A percentile compares a stretch with the other conserved stretches of the same genome.
These are phyloP conservation scores for Stictocephala bisonia DNA, from an alignment of 2,888 invertebrate species.

Conservation along the genomic window DNA sequence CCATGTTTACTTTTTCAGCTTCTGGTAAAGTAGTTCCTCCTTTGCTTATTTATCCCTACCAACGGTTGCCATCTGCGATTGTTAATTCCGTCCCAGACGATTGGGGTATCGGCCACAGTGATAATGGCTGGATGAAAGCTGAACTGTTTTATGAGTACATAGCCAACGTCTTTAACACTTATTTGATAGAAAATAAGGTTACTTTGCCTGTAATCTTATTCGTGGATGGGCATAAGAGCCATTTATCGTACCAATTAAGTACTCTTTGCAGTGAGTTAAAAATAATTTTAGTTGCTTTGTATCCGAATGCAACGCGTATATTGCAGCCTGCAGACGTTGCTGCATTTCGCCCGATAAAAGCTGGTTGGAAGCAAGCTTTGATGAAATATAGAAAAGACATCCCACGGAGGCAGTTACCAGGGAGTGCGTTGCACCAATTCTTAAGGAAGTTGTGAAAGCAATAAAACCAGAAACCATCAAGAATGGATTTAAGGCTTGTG, in stretches of 20 bases:
- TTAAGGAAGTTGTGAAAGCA: too few species aligned
- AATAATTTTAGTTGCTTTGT: slow-evolving; percentile 19
- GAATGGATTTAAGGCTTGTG: slow-evolving; percentile 21
- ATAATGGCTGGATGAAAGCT: slow-evolving; percentile 27
- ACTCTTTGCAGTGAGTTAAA: background rate
- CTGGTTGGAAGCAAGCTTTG: background rate
- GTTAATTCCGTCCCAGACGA: too few species aligned
- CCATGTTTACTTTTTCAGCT: slow-evolving; percentile 64
- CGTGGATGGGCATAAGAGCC: slow-evolving; percentile 42
- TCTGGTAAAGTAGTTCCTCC: slow-evolving; percentile 61
- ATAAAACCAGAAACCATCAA: background rate
- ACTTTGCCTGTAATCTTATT: slow-evolving; percentile 28
- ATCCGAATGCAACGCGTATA: background rate
- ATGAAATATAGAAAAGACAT: background rate
- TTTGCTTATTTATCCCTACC: slow-evolving; percentile 63
- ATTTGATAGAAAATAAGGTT: slow-evolving; percentile 7
- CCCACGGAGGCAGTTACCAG: background rate
- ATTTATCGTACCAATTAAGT: slow-evolving; percentile 15
- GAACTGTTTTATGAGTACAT: slow-evolving; percentile 42
- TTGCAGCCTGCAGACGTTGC: slow-evolving; percentile 1
- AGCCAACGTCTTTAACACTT: slow-evolving; percentile 31
- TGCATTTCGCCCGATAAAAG: slow-evolving; percentile 9
- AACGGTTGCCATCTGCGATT: slow-evolving; percentile 52
- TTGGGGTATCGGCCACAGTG: slow-evolving; percentile 27
- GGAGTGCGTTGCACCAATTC: too few species aligned